Percentiles rank a stretch among this genome's conserved stretches.
Conservation (phyloP, 2,113 vertebrate species). For the Labeo catla region DNA sequence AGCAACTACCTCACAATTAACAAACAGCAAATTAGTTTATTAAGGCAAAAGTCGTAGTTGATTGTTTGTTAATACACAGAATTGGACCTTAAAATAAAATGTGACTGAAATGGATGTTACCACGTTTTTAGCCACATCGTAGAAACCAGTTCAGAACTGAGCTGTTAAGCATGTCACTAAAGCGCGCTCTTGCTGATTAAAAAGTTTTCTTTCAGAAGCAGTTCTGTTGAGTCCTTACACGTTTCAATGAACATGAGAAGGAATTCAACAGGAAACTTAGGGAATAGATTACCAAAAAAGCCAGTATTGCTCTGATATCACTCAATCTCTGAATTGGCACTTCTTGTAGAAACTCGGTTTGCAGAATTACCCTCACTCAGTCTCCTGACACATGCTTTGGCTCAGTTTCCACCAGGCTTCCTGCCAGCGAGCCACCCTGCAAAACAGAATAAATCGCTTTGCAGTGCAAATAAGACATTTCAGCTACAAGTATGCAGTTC, state of each 20-base stretch:
- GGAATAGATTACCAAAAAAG: slow-evolving; percentile 12
- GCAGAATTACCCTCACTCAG: slow-evolving; percentile 48
- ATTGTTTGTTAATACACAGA: too few species aligned
- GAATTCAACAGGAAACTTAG: neutral
- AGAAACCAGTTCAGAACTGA: neutral
- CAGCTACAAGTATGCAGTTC: slow-evolving; percentile 64
- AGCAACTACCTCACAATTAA: too few species aligned
- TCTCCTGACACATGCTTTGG: slow-evolving; percentile 73
- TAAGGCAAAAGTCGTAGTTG: too few species aligned
- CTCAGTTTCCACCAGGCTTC: slow-evolving; percentile 56
- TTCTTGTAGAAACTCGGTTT: slow-evolving; percentile 43
- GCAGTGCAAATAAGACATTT: slow-evolving; percentile 65
- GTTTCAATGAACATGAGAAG: neutral
- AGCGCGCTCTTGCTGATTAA: neutral
- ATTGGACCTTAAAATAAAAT: neutral
- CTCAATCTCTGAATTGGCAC: slow-evolving; percentile 38
- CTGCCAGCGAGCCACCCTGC: slow-evolving; percentile 71
- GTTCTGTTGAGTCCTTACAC: neutral
- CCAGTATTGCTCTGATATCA: slow-evolving; percentile 21
- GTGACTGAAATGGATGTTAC: neutral
- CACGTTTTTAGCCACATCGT: neutral
- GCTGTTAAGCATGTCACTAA: neutral
- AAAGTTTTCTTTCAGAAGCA: neutral
- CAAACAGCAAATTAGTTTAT: too few species aligned
- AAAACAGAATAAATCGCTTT: slow-evolving; percentile 69